A percentile compares a stretch with the other conserved stretches of the same genome.
Evolutionary conservation across 2,113 vertebrate species (phyloP).

Genomic region (Raphicerus campestris): DNA sequence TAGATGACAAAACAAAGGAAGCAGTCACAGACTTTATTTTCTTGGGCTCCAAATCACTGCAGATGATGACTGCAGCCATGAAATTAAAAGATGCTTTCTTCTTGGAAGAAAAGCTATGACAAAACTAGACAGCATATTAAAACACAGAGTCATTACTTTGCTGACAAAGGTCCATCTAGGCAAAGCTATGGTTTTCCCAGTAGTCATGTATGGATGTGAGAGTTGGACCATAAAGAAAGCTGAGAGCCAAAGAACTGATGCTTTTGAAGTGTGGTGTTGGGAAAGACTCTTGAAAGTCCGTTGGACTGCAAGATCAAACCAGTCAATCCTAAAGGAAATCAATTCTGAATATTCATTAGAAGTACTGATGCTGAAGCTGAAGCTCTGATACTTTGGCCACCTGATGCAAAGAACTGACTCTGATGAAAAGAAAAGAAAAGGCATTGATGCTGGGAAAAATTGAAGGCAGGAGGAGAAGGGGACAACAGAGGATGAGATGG

Average conservation of each 20-base stretch:
- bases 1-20: background rate
- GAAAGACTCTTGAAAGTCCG: background rate
- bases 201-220: background rate
- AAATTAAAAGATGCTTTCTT: background rate
- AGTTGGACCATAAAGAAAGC: background rate
- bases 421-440: background rate
- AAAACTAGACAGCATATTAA: background rate
- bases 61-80: background rate
- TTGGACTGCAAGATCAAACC: background rate
- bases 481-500: background rate
- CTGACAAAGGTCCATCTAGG: background rate
- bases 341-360: background rate
- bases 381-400: background rate
- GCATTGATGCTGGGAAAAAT: background rate
- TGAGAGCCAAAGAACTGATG: background rate
- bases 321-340: background rate
- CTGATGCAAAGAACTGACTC: background rate
- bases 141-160: background rate
- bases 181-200: background rate
- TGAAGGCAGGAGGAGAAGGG: background rate
- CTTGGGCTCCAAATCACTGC: background rate
- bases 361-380: background rate
- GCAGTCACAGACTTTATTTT: background rate
- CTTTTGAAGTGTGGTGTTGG: background rate
- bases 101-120: background rate